Base-by-base conservation (phyloP, 1,140 invertebrate genomes). In the Drepana arcuata region DNA sequence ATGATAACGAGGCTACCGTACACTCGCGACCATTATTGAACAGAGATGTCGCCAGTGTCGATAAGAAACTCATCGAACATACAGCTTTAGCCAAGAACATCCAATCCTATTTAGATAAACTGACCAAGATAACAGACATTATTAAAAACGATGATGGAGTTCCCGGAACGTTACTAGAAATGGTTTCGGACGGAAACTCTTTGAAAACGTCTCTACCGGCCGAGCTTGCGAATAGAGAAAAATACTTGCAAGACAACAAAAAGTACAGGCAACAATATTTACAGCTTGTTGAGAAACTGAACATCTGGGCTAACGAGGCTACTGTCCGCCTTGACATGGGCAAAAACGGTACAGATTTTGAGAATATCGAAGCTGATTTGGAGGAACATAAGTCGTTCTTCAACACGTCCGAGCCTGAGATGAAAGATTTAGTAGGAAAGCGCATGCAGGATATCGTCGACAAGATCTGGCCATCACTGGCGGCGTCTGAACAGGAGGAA, bases 371-470 rank as follows among this genome's bases (percentile, higher is more conserved):
- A 13, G 85, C 87, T 5, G 93, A 95, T 59, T 81, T 97, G 7
- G 91, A 94, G 65, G 92, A 96, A 52, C 93, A 95, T 59, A 93
- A 94, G 75, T 88, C 89, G 14, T 95, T 93, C 84, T 94, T 95
- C 57, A 91, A 89, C 48, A 54, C 68, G 10, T 91, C 89, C 25
- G 92, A 95, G 62, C 82, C 87, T 0, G 86, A 88, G 18, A 92
- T 94, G 51, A 88, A 90, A 13, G 92, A 94, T 60, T 75, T 95
- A 28, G 90, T 95, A 0, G 90, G 92, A 1, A 90, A 93, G 41
- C 88, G 90, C 37, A 92, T 95, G 48, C 92, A 94, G 58, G 91
- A 93, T 37, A 88, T 90, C 6, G 92, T 92, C 1, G 92, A 95
- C 55, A 92, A 93, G 58, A 95, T 96, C 26, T 94, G 92, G 91